Evolutionary conservation across 2,113 vertebrate genomes (phyloP), one percentile per base, ranked within the genome.

Genomic region (Mola mola): DNA sequence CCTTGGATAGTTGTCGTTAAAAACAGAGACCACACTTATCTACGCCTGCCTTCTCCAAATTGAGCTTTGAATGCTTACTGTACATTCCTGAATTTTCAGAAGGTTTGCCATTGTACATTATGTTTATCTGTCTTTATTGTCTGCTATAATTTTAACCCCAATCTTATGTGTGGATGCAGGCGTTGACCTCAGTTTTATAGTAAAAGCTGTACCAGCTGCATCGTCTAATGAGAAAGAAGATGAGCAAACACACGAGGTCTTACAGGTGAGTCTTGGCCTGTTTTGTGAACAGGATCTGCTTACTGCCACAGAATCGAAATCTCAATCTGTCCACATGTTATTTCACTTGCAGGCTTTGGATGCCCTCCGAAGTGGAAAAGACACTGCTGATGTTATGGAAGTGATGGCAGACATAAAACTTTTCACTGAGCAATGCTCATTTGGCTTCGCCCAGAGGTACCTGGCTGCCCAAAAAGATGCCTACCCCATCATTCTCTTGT

Each of bases 181-280:
- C 52, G 96, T 99, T 55, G 94, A 98, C 66, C 91, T 99, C 52
- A 93, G 85, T 75, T 96, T 92, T 58, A 95, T 99, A 22, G 90
- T 99, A 29, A 95, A 96, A 88, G 88, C 84, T 12, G 89, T 90
- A 1, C 88, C 88, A 6, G 62, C 66, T 56, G 57, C 12, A 5
- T 48, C 78, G 21, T 85, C 74, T 42, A 82, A 82, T 52, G 79
- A 87, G 17, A 66, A 66, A 34, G 43, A 81, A 65, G 83, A 87
- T 8, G 91, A 92, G 40, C 90, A 91, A 65, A 89, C 80, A 10
- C 96, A 98, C 1, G 80, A 90, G 8, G 84, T 99, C 71, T 78
- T 98, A 44, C 91, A 93, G 95, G 97, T 97, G 82, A 47, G 90
- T 55, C 7, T 29, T 61, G 15, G 25, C n/a, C 9, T 28, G 7